phyloP scores from a whole-genome alignment of 2,113 vertebrate species.

The Bombycilla garrulus region DNA sequence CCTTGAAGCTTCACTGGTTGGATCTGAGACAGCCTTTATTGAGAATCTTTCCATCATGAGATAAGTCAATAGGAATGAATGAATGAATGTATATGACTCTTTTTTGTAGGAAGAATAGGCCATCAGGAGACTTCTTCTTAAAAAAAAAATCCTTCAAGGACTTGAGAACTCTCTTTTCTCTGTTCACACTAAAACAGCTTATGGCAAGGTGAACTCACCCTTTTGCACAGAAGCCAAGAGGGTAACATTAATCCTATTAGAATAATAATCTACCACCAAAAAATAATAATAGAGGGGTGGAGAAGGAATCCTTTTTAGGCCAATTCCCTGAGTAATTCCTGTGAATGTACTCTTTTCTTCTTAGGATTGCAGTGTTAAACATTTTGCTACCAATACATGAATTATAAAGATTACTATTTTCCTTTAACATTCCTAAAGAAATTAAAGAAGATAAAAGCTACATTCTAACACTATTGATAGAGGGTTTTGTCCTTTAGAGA shows the following conservation, averaged over 20 bases:
- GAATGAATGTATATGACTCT: background rate
- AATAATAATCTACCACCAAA: constrained; percentile 41
- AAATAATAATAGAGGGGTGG: background rate
- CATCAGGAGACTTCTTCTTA: background rate
- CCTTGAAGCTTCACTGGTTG: background rate
- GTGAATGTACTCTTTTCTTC: constrained; percentile 7
- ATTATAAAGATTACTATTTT: background rate
- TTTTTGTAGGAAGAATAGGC: background rate
- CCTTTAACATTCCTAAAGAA: background rate
- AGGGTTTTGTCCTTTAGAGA: background rate
- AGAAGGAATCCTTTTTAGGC: background rate
- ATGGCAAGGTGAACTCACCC: constrained; percentile 20
- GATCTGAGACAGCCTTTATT: background rate
- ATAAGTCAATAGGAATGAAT: background rate
- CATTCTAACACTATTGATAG: background rate
- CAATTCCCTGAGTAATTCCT: background rate
- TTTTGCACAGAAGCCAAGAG: constrained; percentile 16
- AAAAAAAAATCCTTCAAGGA: background rate
- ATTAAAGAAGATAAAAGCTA: background rate
- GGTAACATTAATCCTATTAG: constrained; percentile 37
- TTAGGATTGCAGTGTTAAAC: background rate
- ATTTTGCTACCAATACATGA: background rate
- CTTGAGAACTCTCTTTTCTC: background rate
- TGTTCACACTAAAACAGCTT: constrained; percentile 15
- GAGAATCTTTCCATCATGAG: background rate